These are phyloP conservation scores for Lacanobia wlatinum DNA, from an alignment of 2,888 invertebrate species.

Conservation along the genomic window DNA sequence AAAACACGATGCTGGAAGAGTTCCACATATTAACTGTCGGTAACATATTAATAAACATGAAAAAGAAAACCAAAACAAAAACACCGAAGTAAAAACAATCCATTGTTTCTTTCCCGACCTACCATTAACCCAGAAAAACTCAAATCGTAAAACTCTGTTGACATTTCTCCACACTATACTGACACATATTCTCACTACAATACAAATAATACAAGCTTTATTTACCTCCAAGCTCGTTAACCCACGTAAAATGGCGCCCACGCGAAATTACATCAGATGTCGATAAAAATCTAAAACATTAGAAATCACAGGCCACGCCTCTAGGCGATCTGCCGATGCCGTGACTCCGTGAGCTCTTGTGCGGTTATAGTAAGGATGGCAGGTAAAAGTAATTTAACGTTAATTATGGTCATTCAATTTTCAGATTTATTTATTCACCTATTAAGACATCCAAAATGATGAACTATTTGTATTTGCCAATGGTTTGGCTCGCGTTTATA, in stretches of 20 bases:
- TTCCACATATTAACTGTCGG: neutral
- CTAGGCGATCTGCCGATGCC: slow-evolving; percentile 48
- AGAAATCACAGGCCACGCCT: slow-evolving; percentile 57
- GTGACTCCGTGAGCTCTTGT: slow-evolving; percentile 23
- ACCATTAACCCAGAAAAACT: slow-evolving; percentile 30
- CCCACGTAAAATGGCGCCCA: slow-evolving; percentile 52
- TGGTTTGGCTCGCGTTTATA: too few relatives aligned
- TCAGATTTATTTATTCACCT: neutral
- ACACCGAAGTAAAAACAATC: neutral
- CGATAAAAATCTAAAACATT: slow-evolving; percentile 64
- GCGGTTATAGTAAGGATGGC: slow-evolving; percentile 32
- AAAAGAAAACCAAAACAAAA: neutral
- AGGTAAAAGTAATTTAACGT: neutral
- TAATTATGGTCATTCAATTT: neutral
- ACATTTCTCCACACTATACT: slow-evolving; percentile 26
- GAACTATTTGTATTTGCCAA: too few relatives aligned
- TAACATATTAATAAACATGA: neutral
- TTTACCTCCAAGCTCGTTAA: slow-evolving; percentile 49
- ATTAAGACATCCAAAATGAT: too few relatives aligned
- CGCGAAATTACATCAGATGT: slow-evolving; percentile 53
- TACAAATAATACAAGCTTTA: slow-evolving; percentile 39
- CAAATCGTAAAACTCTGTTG: slow-evolving; percentile 15
- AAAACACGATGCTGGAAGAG: too few relatives aligned
- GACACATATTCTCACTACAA: slow-evolving; percentile 26
- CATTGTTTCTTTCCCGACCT: slow-evolving; percentile 1